phyloP scores from a whole-genome alignment of 2,888 invertebrate species.

The Apamea crenata region DNA sequence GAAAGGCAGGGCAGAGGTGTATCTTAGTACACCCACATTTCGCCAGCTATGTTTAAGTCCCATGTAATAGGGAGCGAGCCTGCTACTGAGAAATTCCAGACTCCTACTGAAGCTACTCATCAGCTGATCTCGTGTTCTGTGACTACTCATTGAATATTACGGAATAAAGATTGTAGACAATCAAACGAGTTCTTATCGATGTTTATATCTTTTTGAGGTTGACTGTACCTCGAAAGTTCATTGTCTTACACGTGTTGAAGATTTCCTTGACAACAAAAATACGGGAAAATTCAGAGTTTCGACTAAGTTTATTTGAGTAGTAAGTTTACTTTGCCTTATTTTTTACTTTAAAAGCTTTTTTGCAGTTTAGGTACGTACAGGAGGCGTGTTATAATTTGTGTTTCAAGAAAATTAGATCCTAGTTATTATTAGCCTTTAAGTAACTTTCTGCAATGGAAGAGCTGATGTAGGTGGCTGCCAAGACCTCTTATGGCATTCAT shows the following conservation, averaged over 20 bases:
- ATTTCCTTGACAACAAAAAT: background rate
- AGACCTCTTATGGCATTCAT: too few relatives aligned
- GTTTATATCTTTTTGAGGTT: background rate
- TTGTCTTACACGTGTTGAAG: background rate
- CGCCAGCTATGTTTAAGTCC: background rate
- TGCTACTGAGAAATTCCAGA: too few relatives aligned
- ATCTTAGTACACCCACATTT: too few relatives aligned
- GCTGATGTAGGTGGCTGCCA: background rate
- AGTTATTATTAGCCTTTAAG: background rate
- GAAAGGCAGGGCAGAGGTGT: background rate
- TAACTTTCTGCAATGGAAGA: background rate
- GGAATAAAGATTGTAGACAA: background rate
- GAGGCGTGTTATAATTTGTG: background rate
- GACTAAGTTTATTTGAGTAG: background rate
- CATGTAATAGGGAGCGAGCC: background rate
- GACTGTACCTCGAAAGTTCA: background rate
- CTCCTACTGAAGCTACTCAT: too few relatives aligned
- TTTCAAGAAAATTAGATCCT: background rate
- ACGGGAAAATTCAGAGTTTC: background rate
- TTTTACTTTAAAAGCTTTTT: background rate
- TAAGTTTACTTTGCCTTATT: constrained; percentile 9
- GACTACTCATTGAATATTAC: background rate
- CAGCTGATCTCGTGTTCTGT: too few relatives aligned
- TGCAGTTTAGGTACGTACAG: background rate
- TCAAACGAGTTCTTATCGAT: background rate